Evolutionary conservation across 2,888 invertebrate species (phyloP).

Genomic region (Epistrophe grossulariae): DNA sequence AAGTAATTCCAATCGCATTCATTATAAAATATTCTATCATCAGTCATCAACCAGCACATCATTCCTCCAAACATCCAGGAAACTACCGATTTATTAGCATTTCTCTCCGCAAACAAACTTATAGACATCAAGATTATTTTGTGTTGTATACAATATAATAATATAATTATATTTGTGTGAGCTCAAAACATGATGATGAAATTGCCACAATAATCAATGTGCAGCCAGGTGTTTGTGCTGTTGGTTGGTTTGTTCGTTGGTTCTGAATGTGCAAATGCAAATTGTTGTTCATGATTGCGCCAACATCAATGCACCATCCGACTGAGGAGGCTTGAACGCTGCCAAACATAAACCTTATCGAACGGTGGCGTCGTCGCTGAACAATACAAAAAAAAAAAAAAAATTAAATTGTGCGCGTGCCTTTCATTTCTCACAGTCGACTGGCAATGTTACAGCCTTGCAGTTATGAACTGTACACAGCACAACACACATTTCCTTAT

Average conservation of each 20-base stretch:
- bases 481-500: conserved; percentile 37
- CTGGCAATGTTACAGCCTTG: conserved; percentile 43
- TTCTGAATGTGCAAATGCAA: conserved; percentile 52
- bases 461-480: conserved; percentile 54
- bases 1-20: neutral
- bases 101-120: conserved; percentile 26
- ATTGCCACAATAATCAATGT: conserved; percentile 57
- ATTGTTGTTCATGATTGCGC: conserved; percentile 53
- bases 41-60: neutral
- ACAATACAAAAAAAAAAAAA: conserved; percentile 9
- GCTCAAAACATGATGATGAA: conserved; percentile 31
- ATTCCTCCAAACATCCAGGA: conserved; percentile 12
- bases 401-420: conserved; percentile 28
- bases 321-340: conserved; percentile 1
- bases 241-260: conserved; percentile 1
- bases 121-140: neutral
- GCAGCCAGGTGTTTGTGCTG: conserved; percentile 54
- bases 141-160: conserved; percentile 5
- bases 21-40: neutral
- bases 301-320: conserved; percentile 33
- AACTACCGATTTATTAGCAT: conserved; percentile 23
- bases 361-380: neutral
- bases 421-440: conserved; percentile 72
- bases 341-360: conserved; percentile 45
- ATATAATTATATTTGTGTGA: conserved; percentile 49